Evolutionary conservation across 2,797 vertebrate genomes (phyloP).

Genomic region (Moxostoma hubbsi): DNA sequence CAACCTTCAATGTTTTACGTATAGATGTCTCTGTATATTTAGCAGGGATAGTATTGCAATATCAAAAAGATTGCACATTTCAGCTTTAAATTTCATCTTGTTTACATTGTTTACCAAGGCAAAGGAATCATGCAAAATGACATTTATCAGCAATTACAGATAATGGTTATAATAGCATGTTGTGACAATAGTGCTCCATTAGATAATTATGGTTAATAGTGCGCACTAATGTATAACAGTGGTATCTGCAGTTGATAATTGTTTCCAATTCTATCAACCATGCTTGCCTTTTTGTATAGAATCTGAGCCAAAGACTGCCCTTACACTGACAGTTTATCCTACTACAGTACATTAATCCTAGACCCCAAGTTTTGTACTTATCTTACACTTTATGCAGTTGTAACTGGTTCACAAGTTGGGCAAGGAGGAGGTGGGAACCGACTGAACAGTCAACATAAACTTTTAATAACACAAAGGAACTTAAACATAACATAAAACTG

Average conservation of each 20-base stretch:
- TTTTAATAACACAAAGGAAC: too few species aligned
- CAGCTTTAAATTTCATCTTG: background rate
- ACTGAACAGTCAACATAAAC: too few species aligned
- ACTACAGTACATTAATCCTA: background rate
- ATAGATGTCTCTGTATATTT: too few species aligned
- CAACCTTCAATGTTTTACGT: too few species aligned
- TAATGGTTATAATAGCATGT: slow-evolving; percentile 33
- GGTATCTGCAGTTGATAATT: slow-evolving; percentile 38
- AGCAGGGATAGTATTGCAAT: too few species aligned
- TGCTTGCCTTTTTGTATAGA: slow-evolving; percentile 8
- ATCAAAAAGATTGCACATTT: too few species aligned
- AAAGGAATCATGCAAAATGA: too few species aligned
- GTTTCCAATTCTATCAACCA: slow-evolving; percentile 41
- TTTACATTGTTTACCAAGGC: background rate
- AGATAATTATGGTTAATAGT: slow-evolving; percentile 46
- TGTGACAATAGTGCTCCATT: slow-evolving; percentile 30
- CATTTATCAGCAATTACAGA: slow-evolving; percentile 48
- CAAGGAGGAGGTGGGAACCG: too few species aligned
- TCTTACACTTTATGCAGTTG: too few species aligned
- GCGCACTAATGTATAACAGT: slow-evolving; percentile 9
- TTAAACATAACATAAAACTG: too few species aligned
- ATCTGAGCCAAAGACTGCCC: background rate
- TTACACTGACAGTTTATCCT: background rate
- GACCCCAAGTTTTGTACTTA: background rate
- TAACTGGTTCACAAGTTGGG: too few species aligned